Evolutionary conservation across 2,797 vertebrate genomes (phyloP), one percentile per base, ranked within the genome.

Genomic region (Acrossocheilus wenchowensis): DNA sequence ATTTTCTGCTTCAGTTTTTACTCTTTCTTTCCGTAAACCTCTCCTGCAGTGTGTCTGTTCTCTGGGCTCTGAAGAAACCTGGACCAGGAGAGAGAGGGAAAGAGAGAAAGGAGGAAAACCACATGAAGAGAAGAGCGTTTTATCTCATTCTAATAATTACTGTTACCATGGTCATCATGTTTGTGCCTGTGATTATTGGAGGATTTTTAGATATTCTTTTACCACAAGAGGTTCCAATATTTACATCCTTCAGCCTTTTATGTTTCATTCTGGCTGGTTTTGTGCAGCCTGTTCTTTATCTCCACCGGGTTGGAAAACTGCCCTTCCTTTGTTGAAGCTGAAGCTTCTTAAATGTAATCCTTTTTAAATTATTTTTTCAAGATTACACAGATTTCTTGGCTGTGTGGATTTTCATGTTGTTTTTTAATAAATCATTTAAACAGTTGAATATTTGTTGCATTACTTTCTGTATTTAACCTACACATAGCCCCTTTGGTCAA

Each of bases 391-490:
- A 78, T 19, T 8, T 21, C 62, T 17, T 23, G 60, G 26, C 36
- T 57, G 15, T 86, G 39, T 62, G 83, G 14, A 68, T 12, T 2
- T n/a, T 71, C 77, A 81, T 71, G 30, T 84, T 66, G 34, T 62
- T 64, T 57, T 71, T 39, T 68, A 85, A 78, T 89, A 89, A 89
- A 89, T 43, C 5, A 6, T 64, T 78, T 87, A 66, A 81, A 87
- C 36, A 57, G 1, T 34, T 45, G 6, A 71, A 30, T 5, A 2
- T 57, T 41, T 57, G 43, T 39, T n/a, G 57, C 4, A 17, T 77
- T 50, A 12, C 3, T 66, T 68, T 50, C 45, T 54, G 34, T 7
- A n/a, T 54, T n/a, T 2, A 5, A 77, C 14, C 23, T 48, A 48
- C 43, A 74, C 19, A n/a, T 74, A 48, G n/a, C 30, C 6, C 17